Evolutionary conservation across 2,113 vertebrate species (phyloP), one percentile per base, ranked within the genome.

Genomic region (Gorilla gorilla): DNA sequence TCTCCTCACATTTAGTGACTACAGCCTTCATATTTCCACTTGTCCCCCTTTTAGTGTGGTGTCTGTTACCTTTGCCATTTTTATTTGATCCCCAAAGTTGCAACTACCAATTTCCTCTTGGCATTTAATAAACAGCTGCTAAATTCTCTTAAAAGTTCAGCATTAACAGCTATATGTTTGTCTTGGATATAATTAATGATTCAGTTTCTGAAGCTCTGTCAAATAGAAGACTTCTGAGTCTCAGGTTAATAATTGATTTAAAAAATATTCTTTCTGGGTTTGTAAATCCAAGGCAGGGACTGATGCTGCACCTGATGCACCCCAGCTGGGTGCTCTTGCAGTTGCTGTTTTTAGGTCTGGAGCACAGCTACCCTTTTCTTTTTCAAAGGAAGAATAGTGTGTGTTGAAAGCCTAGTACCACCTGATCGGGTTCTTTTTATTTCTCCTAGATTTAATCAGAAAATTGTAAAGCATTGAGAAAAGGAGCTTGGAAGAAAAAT

Each of bases 111-210:
- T 84, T 48, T 75, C 32, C 43, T 70, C 45, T 23, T 7, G 13
- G 57, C 18, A 80, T 84, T 93, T 93, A 59, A 84, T 73, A 73
- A 84, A 81, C 48, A 38, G 57, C 93, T 38, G n/a, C 48, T 84
- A 75, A 89, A 72, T 95, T 97, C 40, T 93, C 22, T 90, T 50
- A 73, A 87, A 87, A 82, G 52, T 87, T 93, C 81, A 82, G 35
- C 23, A 93, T 72, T 20, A 78, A 30, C 30, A 66, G 25, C 25
- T 52, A 3, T 61, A 35, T 61, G 40, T 94, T 78, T 80, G 68
- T 66, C 17, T 32, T 75, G 20, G 61, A 83, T 16, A 80, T 61
- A 72, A 90, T 35, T 68, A 83, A 93, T 35, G 38, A 66, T 75
- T 76, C 23, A 27, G 64, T 88, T 91, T 66, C 75, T 83, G 70